Evolutionary conservation across 2,113 vertebrate species (phyloP).

Genomic region (Hippocampus mohnikei): DNA sequence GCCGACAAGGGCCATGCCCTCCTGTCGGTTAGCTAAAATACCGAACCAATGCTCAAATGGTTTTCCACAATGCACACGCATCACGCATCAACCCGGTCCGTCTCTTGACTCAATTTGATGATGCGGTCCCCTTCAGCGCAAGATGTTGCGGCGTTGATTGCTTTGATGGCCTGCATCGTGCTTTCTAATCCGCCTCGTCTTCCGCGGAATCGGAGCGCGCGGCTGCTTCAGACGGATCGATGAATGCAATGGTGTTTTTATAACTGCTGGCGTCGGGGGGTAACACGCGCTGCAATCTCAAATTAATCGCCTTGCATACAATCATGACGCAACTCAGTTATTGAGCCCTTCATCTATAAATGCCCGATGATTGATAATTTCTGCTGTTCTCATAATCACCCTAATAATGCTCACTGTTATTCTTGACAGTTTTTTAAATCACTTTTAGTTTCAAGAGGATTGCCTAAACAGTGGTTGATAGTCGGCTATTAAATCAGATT

Average conservation of each 20-base stretch:
- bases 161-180: constrained; percentile 8
- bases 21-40: not conserved
- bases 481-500: not conserved
- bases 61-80: not conserved
- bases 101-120: constrained; percentile 6
- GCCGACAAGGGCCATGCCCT: not conserved
- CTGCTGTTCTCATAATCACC: too few species aligned
- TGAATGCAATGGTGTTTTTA: constrained; percentile 13
- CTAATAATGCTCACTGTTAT: too few species aligned
- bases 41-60: not conserved
- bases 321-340: not conserved
- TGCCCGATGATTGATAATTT: too few species aligned
- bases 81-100: not conserved
- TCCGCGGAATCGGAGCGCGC: not conserved
- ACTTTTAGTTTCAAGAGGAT: not conserved
- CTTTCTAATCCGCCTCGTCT: not conserved
- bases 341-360: not conserved
- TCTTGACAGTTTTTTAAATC: not conserved
- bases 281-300: not conserved
- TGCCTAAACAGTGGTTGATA: not conserved
- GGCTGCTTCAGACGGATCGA: not conserved
- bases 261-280: not conserved
- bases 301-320: too few species aligned
- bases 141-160: not conserved
- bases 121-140: constrained; percentile 11